Conservation (phyloP, 53 echinoderm and acorn worm species). For the Holothuria leucospilota region DNA sequence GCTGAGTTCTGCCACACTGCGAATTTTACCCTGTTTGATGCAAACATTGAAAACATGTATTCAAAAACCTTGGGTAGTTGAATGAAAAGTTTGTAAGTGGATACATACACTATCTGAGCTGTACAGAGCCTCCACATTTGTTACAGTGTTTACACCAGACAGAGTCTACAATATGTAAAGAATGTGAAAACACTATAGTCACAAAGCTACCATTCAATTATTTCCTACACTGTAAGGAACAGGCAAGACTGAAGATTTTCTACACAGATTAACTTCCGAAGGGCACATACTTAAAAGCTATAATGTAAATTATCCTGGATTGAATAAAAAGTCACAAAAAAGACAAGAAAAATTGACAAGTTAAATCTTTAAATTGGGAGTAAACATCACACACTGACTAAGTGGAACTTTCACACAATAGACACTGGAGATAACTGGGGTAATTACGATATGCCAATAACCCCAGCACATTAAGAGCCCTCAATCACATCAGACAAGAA, state of each 20-base stretch:
- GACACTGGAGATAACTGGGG: constrained; percentile 1
- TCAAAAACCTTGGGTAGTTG: no score
- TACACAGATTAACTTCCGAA: not conserved
- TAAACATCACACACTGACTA: constrained; percentile 10
- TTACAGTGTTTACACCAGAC: constrained; percentile 1
- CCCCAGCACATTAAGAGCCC: constrained; percentile 11
- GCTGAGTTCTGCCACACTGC: no score
- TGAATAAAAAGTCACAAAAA: not conserved
- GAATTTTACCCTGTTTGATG: no score
- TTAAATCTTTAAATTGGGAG: constrained; percentile 37
- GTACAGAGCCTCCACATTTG: constrained; percentile 10
- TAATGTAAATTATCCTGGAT: constrained; percentile 16
- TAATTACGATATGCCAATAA: constrained; percentile 40
- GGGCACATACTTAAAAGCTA: not conserved
- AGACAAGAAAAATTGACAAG: constrained; percentile 24
- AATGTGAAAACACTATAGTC: constrained; percentile 23
- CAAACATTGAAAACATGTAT: no score
- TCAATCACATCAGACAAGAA: constrained; percentile 17
- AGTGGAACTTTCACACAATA: not conserved
- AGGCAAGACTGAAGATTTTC: no score
- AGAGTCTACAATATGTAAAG: constrained; percentile 29
- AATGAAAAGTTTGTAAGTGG: no score
- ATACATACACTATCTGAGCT: no score
- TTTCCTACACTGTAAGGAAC: no score
- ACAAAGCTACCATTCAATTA: no score